Conservation (phyloP, 2,888 invertebrate species). For the Pyrrhosoma nymphula region DNA sequence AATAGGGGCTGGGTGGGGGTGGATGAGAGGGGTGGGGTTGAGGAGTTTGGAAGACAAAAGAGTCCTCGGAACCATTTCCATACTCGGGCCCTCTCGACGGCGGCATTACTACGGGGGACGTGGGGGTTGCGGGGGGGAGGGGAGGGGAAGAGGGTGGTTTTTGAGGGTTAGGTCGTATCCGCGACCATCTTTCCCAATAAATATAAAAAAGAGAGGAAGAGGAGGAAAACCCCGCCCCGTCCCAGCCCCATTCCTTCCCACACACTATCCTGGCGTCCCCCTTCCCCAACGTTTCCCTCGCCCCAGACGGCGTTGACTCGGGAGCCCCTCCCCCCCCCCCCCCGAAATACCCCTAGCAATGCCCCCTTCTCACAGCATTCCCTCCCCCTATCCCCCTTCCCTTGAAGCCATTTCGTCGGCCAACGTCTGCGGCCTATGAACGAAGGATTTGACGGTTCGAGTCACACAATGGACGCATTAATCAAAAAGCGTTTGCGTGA, state of each 20-base stretch:
- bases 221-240: neutral
- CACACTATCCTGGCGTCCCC: too few species aligned
- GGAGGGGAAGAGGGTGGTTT: neutral
- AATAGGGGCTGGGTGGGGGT: neutral
- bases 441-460: conserved; percentile 32
- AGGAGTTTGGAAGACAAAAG: neutral
- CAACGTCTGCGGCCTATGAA: neutral
- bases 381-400: neutral
- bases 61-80: conserved; percentile 6
- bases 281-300: neutral
- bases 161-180: neutral
- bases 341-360: neutral
- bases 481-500: conserved; percentile 42
- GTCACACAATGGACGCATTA: conserved; percentile 52
- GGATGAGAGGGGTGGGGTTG: too few species aligned
- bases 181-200: conserved; percentile 24
- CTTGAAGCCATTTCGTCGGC: neutral
- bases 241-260: neutral
- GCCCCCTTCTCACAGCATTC: too few species aligned
- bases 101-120: too few species aligned
- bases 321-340: neutral
- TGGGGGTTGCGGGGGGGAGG: neutral
- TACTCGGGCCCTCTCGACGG: neutral
- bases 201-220: neutral
- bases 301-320: neutral